Evolutionary conservation across 2,888 invertebrate species (phyloP).

Genomic region (Andrena camellia): DNA sequence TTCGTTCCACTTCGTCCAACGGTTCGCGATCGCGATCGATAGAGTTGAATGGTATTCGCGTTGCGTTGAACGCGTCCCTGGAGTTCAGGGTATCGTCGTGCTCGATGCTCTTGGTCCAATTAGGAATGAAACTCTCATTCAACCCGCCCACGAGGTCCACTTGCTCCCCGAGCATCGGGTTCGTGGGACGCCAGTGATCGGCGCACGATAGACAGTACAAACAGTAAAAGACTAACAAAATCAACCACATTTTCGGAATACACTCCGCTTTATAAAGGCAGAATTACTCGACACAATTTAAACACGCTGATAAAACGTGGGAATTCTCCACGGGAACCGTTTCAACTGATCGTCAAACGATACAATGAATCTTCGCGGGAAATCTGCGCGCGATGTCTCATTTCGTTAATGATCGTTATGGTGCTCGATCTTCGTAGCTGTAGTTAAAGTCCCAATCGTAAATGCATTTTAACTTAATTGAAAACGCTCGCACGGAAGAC

Average conservation of each 20-base stretch:
- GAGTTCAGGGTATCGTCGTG: constrained; percentile 34
- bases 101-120: constrained; percentile 42
- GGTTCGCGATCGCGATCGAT: constrained; percentile 73
- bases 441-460: too few relatives aligned
- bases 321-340: neutral
- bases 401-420: too few relatives aligned
- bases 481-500: too few relatives aligned
- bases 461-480: too few relatives aligned
- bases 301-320: neutral
- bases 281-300: neutral
- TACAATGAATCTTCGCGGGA: neutral
- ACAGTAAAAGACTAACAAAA: constrained; percentile 28
- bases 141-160: constrained; percentile 52
- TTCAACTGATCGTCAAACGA: neutral
- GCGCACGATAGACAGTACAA: constrained; percentile 14
- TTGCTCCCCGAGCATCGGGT: constrained; percentile 66
- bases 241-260: constrained; percentile 26
- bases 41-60: constrained; percentile 52
- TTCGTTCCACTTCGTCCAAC: constrained; percentile 77
- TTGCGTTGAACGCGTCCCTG: constrained; percentile 35
- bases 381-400: neutral
- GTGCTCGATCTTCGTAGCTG: too few relatives aligned
- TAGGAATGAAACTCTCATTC: constrained; percentile 46
- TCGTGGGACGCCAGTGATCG: constrained; percentile 52
- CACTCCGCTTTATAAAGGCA: neutral